Percentiles rank a stretch among this genome's conserved stretches.
Conservation (phyloP, 2,797 vertebrate species). For the Platalea minor region DNA sequence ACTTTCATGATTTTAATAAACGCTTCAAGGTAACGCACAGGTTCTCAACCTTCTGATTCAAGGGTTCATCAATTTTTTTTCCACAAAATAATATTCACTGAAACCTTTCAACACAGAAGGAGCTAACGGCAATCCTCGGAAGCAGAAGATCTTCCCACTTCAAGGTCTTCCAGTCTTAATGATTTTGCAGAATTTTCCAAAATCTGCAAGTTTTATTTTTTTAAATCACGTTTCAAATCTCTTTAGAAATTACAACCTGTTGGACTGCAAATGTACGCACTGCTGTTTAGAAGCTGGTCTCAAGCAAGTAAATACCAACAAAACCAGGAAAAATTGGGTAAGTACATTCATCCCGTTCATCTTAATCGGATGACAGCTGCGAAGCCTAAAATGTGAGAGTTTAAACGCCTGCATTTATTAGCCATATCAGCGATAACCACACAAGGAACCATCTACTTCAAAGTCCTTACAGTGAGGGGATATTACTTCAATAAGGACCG, state of each 20-base stretch:
- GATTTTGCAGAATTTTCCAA: neutral
- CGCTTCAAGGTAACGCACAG: neutral
- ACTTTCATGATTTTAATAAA: constrained; percentile 2
- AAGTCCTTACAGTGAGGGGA: neutral
- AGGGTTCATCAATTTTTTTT: neutral
- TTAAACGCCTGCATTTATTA: neutral
- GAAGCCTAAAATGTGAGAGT: neutral
- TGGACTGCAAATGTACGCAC: neutral
- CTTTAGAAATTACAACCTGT: neutral
- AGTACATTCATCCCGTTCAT: neutral
- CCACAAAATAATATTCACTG: neutral
- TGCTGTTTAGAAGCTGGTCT: neutral
- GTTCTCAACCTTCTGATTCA: neutral
- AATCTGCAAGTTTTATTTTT: neutral
- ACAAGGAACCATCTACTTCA: neutral
- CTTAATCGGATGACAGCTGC: neutral
- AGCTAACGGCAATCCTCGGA: neutral
- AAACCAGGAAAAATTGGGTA: fast-evolving
- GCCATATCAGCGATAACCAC: neutral
- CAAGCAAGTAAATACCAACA: neutral
- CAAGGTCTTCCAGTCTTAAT: neutral
- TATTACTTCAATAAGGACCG: neutral
- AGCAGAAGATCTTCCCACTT: neutral
- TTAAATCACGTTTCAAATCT: neutral
- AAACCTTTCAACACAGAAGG: neutral